phyloP scores from a whole-genome alignment of 2,888 invertebrate genomes.

The Hemistola chrysoprasaria region DNA sequence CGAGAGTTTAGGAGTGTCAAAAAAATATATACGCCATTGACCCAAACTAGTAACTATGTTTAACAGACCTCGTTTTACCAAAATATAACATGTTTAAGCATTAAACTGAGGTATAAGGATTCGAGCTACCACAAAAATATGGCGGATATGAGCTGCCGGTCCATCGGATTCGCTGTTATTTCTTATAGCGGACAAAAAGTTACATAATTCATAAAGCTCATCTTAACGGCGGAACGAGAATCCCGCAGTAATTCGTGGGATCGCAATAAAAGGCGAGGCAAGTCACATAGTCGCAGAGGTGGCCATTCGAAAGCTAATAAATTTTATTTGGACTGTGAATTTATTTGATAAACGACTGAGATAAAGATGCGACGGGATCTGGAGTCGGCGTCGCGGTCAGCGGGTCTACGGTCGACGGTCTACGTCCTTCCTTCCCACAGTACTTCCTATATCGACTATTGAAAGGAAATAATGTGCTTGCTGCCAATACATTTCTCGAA shows the following conservation, averaged over 20 bases:
- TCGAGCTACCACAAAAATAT: conserved; percentile 24
- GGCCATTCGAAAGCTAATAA: conserved; percentile 74
- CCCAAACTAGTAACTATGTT: conserved; percentile 27
- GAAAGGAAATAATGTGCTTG: conserved; percentile 5
- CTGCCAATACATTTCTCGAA: conserved; percentile 2
- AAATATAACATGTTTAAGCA: conserved; percentile 25
- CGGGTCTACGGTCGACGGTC: conserved; percentile 20
- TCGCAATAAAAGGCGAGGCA: conserved; percentile 55
- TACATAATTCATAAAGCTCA: conserved; percentile 39
- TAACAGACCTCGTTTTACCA: conserved; percentile 26
- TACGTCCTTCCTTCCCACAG: conserved; percentile 20
- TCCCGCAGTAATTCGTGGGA: conserved; percentile 50
- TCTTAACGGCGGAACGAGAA: conserved; percentile 39
- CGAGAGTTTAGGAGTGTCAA: too few species aligned
- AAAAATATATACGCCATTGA: conserved; percentile 18
- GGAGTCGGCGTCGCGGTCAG: conserved; percentile 55
- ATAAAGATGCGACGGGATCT: conserved; percentile 58
- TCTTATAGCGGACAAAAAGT: conserved; percentile 33
- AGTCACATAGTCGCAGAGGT: conserved; percentile 56
- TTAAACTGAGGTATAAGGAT: conserved; percentile 22
- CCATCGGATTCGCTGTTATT: conserved; percentile 26
- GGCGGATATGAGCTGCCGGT: conserved; percentile 16
- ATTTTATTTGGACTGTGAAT: conserved; percentile 70
- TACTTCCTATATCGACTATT: conserved; percentile 8
- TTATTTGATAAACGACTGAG: conserved; percentile 74